Conservation (phyloP, 2,113 vertebrate genomes). For the Phasianus colchicus region DNA sequence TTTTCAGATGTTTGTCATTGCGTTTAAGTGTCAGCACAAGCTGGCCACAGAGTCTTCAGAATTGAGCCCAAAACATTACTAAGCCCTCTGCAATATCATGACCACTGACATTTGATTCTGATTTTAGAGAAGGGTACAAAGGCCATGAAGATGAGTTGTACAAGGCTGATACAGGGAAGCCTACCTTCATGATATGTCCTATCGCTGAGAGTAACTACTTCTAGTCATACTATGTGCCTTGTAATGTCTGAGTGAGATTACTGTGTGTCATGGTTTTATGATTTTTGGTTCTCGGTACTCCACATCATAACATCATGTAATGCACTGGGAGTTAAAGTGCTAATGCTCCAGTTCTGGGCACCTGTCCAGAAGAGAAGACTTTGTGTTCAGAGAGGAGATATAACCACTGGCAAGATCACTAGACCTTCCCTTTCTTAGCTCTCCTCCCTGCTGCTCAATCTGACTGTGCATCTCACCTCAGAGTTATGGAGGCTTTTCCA, state of each 20-base stretch:
- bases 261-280: not conserved
- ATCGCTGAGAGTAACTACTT: not conserved
- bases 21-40: not conserved
- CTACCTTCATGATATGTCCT: not conserved
- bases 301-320: no score
- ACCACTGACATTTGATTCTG: not conserved
- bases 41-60: not conserved
- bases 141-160: not conserved
- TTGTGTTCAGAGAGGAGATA: no score
- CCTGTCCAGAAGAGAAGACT: no score
- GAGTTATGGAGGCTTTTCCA: no score
- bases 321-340: no score
- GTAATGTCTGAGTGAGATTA: not conserved
- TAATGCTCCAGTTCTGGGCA: no score
- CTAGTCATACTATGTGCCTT: not conserved
- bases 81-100: not conserved
- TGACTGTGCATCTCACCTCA: no score
- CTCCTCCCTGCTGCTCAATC: no score
- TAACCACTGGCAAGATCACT: no score
- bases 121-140: not conserved
- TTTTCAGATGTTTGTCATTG: not conserved
- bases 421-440: no score
- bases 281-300: no score
- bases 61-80: not conserved
- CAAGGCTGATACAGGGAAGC: not conserved